phyloP scores from a whole-genome alignment of 2,888 invertebrate genomes.

The Charanyca ferruginea region DNA sequence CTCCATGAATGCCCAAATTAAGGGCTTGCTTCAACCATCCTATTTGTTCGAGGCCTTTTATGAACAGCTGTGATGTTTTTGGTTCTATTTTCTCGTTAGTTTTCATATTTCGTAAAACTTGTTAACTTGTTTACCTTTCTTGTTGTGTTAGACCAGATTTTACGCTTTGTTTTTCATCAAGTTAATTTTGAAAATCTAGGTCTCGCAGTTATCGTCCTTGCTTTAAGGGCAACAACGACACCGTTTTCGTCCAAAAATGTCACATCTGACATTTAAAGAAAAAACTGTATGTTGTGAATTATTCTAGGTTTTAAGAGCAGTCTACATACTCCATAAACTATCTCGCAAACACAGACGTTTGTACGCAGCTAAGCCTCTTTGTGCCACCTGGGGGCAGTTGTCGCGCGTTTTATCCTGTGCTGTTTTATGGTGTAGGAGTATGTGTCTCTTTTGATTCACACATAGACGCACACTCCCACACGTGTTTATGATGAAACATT shows the following conservation, averaged over 20 bases:
- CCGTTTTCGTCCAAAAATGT: slow-evolving; percentile 24
- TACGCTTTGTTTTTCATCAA: slow-evolving; percentile 11
- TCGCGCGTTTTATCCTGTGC: slow-evolving; percentile 44
- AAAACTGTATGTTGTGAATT: slow-evolving; percentile 35
- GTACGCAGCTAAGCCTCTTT: slow-evolving; percentile 50
- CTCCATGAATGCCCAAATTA: slow-evolving; percentile 68
- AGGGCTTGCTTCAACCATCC: slow-evolving; percentile 59
- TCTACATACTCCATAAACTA: slow-evolving; percentile 36
- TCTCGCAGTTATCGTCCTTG: slow-evolving; percentile 21
- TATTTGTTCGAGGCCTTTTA: slow-evolving; percentile 50
- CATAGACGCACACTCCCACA: slow-evolving; percentile 20
- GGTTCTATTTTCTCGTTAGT: slow-evolving; percentile 29
- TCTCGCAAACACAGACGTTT: slow-evolving; percentile 44
- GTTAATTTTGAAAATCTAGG: slow-evolving; percentile 17
- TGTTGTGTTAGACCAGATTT: background rate
- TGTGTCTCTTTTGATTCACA: slow-evolving; percentile 46
- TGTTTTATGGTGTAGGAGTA: slow-evolving; percentile 52
- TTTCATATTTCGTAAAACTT: slow-evolving; percentile 22
- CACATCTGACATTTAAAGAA: slow-evolving; percentile 39
- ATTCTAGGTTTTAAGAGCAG: slow-evolving; percentile 47
- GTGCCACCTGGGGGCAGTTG: slow-evolving; percentile 54
- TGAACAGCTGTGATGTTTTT: slow-evolving; percentile 33
- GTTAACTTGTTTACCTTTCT: slow-evolving; percentile 31
- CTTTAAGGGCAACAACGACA: slow-evolving; percentile 18
- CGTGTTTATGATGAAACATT: slow-evolving; percentile 64